Evolutionary conservation across 1,140 invertebrate species (phyloP).

Genomic region (Dreissena polymorpha): DNA sequence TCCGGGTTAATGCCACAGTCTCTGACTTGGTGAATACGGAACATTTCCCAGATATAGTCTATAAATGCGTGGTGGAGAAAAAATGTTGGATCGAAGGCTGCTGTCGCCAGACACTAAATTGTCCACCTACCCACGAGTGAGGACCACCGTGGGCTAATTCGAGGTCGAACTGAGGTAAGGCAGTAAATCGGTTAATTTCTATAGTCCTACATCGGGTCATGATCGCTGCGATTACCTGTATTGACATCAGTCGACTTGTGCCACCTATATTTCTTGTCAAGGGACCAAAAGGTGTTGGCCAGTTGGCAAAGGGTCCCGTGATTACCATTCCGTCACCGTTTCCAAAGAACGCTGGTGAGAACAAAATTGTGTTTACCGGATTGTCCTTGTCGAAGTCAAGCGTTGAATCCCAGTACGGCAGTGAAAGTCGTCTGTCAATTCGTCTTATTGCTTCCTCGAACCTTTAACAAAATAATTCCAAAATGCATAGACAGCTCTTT

Average conservation of each 20-base stretch:
- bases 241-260: conserved; percentile 36
- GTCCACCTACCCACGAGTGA: conserved; percentile 68
- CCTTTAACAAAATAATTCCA: conserved; percentile 30
- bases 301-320: conserved; percentile 73
- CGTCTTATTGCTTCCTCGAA: conserved; percentile 62
- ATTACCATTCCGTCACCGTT: conserved; percentile 77
- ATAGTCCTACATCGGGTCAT: conserved; percentile 28
- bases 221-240: conserved; percentile 11
- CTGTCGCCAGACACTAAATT: conserved; percentile 66
- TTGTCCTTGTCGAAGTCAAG: conserved; percentile 73
- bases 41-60: conserved; percentile 72
- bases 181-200: conserved; percentile 34
- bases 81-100: conserved; percentile 77
- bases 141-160: conserved; percentile 65
- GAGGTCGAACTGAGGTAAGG: conserved; percentile 57
- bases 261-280: conserved; percentile 53
- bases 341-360: conserved; percentile 73
- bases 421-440: conserved; percentile 59
- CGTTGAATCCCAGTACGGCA: conserved; percentile 79
- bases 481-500: not conserved
- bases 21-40: conserved; percentile 46
- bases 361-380: conserved; percentile 75
- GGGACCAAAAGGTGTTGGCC: conserved; percentile 51
- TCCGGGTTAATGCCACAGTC: conserved; percentile 38
- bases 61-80: conserved; percentile 79